Conservation (phyloP, 2,888 invertebrate species). For the Coenonympha glycerion region DNA sequence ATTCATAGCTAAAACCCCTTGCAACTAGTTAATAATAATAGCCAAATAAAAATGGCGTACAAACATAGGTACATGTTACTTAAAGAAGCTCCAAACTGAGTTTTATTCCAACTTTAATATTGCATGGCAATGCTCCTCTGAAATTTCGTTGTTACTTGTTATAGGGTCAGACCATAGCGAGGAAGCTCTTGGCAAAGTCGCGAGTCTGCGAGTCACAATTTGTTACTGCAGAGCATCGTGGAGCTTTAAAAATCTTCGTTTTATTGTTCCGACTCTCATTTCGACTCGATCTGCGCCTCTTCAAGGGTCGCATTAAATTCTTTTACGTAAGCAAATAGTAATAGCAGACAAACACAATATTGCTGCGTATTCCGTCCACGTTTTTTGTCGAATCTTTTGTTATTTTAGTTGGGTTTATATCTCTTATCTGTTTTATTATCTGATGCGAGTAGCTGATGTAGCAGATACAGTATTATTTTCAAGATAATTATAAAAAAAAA, state of each 20-base stretch:
- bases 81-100: too few relatives aligned
- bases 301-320: conserved; percentile 31
- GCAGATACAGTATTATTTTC: too few relatives aligned
- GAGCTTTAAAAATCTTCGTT: conserved; percentile 71
- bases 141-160: too few relatives aligned
- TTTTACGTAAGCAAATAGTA: neutral
- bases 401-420: too few relatives aligned
- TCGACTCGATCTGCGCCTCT: conserved; percentile 53
- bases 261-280: conserved; percentile 67
- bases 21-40: too few relatives aligned
- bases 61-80: too few relatives aligned
- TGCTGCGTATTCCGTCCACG: neutral
- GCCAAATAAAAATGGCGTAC: neutral
- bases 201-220: conserved; percentile 60
- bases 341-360: neutral
- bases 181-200: conserved; percentile 46
- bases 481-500: too few relatives aligned
- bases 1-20: too few relatives aligned
- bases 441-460: too few relatives aligned
- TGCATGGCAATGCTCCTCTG: neutral
- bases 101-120: neutral
- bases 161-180: conserved; percentile 39
- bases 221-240: conserved; percentile 64
- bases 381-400: too few relatives aligned
- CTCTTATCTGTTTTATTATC: too few relatives aligned